phyloP scores from a whole-genome alignment of 2,113 vertebrate species.

The Cervus canadensis region DNA sequence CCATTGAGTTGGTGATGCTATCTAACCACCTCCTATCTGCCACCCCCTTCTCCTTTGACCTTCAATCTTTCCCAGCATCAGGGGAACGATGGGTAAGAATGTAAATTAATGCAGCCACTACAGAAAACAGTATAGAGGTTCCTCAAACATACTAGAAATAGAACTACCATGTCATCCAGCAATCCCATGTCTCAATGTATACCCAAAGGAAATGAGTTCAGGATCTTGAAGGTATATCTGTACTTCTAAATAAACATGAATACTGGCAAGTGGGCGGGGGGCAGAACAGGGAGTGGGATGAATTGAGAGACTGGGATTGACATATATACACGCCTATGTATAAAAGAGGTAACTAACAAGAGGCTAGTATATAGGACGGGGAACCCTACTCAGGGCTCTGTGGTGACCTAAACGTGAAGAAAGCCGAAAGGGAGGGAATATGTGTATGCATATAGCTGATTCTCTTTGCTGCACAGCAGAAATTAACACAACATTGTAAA shows the following conservation, averaged over 20 bases:
- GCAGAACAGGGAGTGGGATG: not conserved
- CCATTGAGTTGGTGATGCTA: no score
- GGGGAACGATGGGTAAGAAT: not conserved
- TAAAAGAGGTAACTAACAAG: not conserved
- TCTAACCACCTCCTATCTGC: no score
- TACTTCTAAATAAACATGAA: not conserved
- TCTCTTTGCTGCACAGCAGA: not conserved
- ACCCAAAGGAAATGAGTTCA: not conserved
- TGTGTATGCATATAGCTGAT: not conserved
- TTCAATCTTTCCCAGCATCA: no score
- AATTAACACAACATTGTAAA: not conserved
- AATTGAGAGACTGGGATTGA: not conserved
- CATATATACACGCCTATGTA: not conserved
- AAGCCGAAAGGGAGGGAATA: not conserved
- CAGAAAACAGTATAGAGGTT: not conserved
- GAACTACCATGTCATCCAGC: not conserved
- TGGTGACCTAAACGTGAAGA: not conserved
- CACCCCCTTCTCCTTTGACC: no score
- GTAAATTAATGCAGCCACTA: not conserved
- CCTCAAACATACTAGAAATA: not conserved
- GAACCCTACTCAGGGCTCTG: not conserved
- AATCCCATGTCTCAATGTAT: not conserved
- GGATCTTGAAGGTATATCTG: not conserved
- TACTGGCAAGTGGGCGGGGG: not conserved
- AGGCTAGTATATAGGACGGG: not conserved